phyloP scores from a whole-genome alignment of 2,113 vertebrate genomes.

The Bubo scandiacus region DNA sequence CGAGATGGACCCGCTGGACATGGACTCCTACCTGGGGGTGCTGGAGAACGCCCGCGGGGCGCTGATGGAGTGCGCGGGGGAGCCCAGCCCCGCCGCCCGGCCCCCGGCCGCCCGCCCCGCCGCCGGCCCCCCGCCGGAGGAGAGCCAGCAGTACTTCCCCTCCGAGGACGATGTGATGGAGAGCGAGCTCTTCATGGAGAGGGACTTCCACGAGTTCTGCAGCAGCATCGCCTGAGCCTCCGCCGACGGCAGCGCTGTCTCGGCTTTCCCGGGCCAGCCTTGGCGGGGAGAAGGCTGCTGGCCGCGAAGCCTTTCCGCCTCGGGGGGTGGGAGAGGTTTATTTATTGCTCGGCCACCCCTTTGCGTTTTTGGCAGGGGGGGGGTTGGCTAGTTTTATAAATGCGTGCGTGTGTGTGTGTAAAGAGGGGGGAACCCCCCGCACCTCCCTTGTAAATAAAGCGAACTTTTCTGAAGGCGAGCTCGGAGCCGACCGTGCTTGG shows the following conservation, averaged over 20 bases:
- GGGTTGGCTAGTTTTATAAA: background rate
- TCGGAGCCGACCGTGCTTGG: background rate
- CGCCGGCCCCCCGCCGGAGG: slow-evolving; percentile 67
- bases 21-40: slow-evolving; percentile 86
- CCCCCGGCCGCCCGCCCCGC: background rate
- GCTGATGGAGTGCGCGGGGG: slow-evolving; percentile 74
- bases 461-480: background rate
- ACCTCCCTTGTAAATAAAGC: slow-evolving; percentile 24
- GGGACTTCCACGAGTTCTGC: slow-evolving; percentile 86
- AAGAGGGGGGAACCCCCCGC: background rate
- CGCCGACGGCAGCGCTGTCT: background rate
- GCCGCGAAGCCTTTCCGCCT: background rate
- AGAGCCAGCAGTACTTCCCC: slow-evolving; percentile 87
- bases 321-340: background rate
- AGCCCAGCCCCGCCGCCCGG: background rate
- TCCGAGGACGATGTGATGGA: slow-evolving; percentile 85
- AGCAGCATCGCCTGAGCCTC: slow-evolving; percentile 70
- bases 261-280: background rate
- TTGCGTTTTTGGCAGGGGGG: slow-evolving; percentile 45
- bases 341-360: slow-evolving; percentile 11
- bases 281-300: background rate
- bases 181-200: slow-evolving; percentile 87
- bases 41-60: slow-evolving; percentile 86
- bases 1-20: slow-evolving; percentile 83
- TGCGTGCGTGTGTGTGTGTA: background rate